A percentile compares a stretch with the other conserved stretches of the same genome.
These are phyloP conservation scores for Papilio elwesi DNA, from an alignment of 2,888 invertebrate genomes.

Conservation along the genomic window DNA sequence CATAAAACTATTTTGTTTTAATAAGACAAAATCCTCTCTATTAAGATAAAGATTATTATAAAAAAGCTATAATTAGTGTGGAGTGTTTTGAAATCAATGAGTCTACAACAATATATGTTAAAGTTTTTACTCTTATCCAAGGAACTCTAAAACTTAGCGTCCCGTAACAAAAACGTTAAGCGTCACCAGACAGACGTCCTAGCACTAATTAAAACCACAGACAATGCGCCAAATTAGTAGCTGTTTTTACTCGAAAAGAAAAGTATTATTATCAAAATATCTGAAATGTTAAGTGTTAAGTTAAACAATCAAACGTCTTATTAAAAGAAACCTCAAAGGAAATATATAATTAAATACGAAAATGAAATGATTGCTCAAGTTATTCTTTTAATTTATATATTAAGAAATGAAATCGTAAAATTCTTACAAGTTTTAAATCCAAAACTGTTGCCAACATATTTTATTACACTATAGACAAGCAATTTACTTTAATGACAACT, in stretches of 20 bases:
- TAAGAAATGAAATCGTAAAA: background rate
- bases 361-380: background rate
- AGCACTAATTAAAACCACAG: conserved; percentile 61
- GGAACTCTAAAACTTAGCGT: conserved; percentile 56
- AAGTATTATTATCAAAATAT: conserved; percentile 9
- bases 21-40: too few relatives aligned
- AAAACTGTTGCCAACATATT: background rate
- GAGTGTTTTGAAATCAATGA: too few relatives aligned
- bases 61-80: too few relatives aligned
- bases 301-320: conserved; percentile 25
- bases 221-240: conserved; percentile 47
- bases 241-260: conserved; percentile 20
- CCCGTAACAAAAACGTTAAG: conserved; percentile 59
- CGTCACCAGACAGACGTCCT: conserved; percentile 52
- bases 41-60: too few relatives aligned
- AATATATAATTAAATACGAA: background rate
- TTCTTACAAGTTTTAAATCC: background rate
- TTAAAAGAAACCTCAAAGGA: conserved; percentile 17
- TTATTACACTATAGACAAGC: too few relatives aligned
- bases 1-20: too few relatives aligned
- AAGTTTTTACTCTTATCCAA: background rate
- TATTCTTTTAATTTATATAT: background rate
- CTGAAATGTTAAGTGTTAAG: conserved; percentile 9
- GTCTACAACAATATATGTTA: background rate
- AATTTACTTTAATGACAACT: too few relatives aligned